Percentiles rank a stretch among this genome's conserved stretches.
Conservation (phyloP, 2,797 vertebrate genomes). For the Nasua narica region DNA sequence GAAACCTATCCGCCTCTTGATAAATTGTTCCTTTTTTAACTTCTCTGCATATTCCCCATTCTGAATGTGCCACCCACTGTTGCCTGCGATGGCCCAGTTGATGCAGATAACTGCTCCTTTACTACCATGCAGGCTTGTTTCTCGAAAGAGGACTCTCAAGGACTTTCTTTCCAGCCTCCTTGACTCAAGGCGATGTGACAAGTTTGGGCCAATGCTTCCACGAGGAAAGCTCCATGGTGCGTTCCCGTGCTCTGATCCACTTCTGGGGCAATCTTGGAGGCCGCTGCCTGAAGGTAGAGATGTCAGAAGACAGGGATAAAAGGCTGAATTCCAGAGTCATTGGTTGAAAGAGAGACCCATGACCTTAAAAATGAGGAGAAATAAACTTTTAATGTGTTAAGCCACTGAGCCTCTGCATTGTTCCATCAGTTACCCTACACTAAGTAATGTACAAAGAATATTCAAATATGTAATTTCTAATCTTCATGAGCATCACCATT, state of each 20-base stretch:
- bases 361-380: not conserved
- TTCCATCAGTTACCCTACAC: too few relatives aligned
- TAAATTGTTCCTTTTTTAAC: not conserved
- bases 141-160: not conserved
- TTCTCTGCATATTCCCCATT: fast-evolving
- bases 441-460: not conserved
- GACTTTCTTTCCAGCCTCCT: not conserved
- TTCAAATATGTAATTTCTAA: not conserved
- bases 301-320: not conserved
- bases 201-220: not conserved
- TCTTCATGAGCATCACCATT: not conserved
- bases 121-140: not conserved
- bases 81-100: not conserved
- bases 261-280: not conserved
- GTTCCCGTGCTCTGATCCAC: not conserved
- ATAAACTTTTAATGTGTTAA: not conserved
- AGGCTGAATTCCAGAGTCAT: not conserved
- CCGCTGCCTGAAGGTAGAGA: not conserved
- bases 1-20: not conserved
- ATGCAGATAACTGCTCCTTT: not conserved
- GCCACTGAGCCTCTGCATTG: not conserved
- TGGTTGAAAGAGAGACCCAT: not conserved
- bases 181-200: not conserved
- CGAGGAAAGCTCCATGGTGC: fast-evolving
- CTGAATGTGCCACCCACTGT: too few relatives aligned